phyloP scores from a whole-genome alignment of 2,113 vertebrate species.

The Blennius ocellaris region DNA sequence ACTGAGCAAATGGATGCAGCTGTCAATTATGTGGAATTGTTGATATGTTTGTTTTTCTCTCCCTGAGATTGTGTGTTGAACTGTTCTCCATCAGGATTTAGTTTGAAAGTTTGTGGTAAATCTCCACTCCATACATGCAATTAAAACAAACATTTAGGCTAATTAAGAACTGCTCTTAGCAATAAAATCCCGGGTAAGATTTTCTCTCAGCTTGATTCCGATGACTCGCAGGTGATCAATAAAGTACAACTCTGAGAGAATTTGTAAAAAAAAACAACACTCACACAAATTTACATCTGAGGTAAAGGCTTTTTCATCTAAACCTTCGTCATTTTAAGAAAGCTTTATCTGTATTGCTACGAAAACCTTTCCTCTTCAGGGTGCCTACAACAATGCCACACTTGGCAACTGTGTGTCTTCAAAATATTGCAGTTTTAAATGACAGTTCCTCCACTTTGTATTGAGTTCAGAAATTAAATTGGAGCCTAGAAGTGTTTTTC shows the following conservation, averaged over 20 bases:
- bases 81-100: slow-evolving; percentile 63
- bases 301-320: too few species aligned
- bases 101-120: slow-evolving; percentile 72
- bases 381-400: too few species aligned
- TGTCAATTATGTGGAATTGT: slow-evolving; percentile 81
- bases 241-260: not conserved
- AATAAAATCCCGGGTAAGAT: slow-evolving; percentile 39
- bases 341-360: too few species aligned
- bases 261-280: not conserved
- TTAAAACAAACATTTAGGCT: slow-evolving; percentile 53
- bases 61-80: slow-evolving; percentile 58
- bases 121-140: slow-evolving; percentile 47
- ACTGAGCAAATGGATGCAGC: slow-evolving; percentile 79
- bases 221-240: slow-evolving; percentile 29
- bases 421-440: not conserved
- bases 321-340: too few species aligned
- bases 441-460: not conserved
- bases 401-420: not conserved
- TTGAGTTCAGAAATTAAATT: too few species aligned
- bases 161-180: slow-evolving; percentile 58
- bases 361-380: too few species aligned
- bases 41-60: slow-evolving; percentile 67
- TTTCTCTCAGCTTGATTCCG: slow-evolving; percentile 21
- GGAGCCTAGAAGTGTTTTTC: not conserved
- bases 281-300: too few species aligned